Base-by-base conservation (phyloP, 2,113 vertebrate genomes). In the Phyllostomus hastatus region DNA sequence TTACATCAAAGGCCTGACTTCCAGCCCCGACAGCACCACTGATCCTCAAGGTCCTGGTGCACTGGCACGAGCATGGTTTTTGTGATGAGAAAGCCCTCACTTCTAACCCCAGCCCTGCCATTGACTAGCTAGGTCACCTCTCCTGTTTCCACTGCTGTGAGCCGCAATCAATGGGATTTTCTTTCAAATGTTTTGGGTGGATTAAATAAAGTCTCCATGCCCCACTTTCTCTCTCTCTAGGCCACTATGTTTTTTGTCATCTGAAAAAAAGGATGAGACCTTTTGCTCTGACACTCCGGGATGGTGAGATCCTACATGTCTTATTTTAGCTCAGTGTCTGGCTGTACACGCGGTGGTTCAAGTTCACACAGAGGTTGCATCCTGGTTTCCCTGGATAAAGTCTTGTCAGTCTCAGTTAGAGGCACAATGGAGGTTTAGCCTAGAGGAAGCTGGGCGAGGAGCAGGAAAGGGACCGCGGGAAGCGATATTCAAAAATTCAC, bases 321-420 rank as follows among this genome's bases (percentile, higher is more conserved):
- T 97, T 97, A 97, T 97, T 97, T 97, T 97, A 97, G 97, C 95
- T 94, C 80, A 0, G 73, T 41, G 96, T 95, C 97, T 97, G 92
- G 88, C 92, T 97, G 88, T 6, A 46, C 87, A 59, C 0, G 7
- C 90, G 15, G 2, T 24, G 41, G 92, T 82, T 92, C 41, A 52
- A 72, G 85, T 92, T 84, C 92, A 69, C 88, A 72, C 3, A 1
- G 81, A 97, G 94, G 41, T 48, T 72, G 76, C 84, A 95, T 97
- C 85, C 94, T 85, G 85, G 20, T 94, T 96, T 97, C 85, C 73
- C 69, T 57, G 88, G 61, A 81, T 80, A 95, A 97, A 88, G 85
- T 88, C 94, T 96, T 2, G 0, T 81, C 84, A 8, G 92, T 73
- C 54, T 91, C 93, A 35, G 89, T 1, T 87, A 79, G 70, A 97